These are phyloP conservation scores for Darevskia mixta DNA, from an alignment of 2,797 vertebrate species.

Conservation along the genomic window DNA sequence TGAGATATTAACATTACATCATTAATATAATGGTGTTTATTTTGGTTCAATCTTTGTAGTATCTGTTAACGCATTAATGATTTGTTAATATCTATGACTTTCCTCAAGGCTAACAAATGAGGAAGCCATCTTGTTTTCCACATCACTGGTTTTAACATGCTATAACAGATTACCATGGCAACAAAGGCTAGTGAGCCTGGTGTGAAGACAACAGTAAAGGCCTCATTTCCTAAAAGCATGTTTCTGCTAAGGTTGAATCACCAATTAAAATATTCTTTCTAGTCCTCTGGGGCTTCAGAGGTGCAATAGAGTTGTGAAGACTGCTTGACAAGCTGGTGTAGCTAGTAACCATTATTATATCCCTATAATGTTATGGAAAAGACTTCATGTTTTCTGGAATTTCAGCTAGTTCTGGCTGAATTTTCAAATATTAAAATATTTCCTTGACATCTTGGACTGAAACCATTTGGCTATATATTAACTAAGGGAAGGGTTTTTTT, in stretches of 20 bases:
- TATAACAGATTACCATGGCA: slow-evolving; percentile 77
- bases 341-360: slow-evolving; percentile 48
- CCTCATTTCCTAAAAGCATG: slow-evolving; percentile 77
- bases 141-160: slow-evolving; percentile 74
- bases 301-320: slow-evolving; percentile 62
- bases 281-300: slow-evolving; percentile 70
- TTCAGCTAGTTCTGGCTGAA: slow-evolving; percentile 25
- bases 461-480: slow-evolving; percentile 38
- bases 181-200: slow-evolving; percentile 67
- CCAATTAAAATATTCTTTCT: slow-evolving; percentile 77
- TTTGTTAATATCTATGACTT: slow-evolving; percentile 78
- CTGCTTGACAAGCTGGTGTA: slow-evolving; percentile 66
- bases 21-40: slow-evolving; percentile 55
- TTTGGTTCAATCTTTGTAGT: slow-evolving; percentile 60
- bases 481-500: slow-evolving; percentile 18
- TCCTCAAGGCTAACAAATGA: slow-evolving; percentile 79
- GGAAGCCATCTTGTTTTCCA: slow-evolving; percentile 82
- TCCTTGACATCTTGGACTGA: slow-evolving; percentile 48
- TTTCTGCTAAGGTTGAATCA: slow-evolving; percentile 74
- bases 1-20: slow-evolving; percentile 40
- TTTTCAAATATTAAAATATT: slow-evolving; percentile 9
- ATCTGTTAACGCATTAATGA: slow-evolving; percentile 64
- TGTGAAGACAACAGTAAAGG: slow-evolving; percentile 73
- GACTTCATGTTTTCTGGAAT: slow-evolving; percentile 43
- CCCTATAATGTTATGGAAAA: slow-evolving; percentile 38